Conservation (phyloP, 2,113 vertebrate genomes). For the human (Homo sapiens) region DNA sequence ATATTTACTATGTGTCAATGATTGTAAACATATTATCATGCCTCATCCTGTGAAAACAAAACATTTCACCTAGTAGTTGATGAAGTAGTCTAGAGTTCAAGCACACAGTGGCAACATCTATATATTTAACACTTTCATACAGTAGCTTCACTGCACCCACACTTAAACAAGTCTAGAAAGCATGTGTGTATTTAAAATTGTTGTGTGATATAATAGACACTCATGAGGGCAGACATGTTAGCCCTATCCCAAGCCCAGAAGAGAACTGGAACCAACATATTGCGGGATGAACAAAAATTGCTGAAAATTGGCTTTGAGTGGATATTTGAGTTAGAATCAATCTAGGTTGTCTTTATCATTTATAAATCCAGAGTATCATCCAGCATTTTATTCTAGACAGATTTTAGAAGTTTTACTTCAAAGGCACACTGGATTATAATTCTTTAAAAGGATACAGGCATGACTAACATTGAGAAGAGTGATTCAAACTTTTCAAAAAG, state of each 20-base stretch:
- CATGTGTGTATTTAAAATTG: background rate
- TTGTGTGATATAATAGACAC: background rate
- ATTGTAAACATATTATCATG: background rate
- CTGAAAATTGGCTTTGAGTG: background rate
- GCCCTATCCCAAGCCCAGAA: background rate
- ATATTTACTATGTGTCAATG: background rate
- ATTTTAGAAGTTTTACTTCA: background rate
- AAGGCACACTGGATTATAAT: background rate
- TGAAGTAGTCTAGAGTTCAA: background rate
- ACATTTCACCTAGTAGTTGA: background rate
- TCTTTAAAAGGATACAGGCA: background rate
- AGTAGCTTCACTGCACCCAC: background rate
- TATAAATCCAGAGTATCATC: background rate
- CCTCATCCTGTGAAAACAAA: constrained; percentile 1
- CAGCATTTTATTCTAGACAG: background rate
- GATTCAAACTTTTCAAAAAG: background rate
- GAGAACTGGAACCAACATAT: background rate
- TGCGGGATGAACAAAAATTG: background rate
- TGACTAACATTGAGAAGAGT: background rate
- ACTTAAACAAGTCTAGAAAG: background rate
- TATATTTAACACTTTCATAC: constrained; percentile 30
- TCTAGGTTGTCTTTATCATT: background rate
- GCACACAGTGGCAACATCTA: background rate
- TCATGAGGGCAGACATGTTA: background rate
- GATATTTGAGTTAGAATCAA: background rate